phyloP scores from a whole-genome alignment of 2,113 vertebrate species.

The Tupaia chinensis region DNA sequence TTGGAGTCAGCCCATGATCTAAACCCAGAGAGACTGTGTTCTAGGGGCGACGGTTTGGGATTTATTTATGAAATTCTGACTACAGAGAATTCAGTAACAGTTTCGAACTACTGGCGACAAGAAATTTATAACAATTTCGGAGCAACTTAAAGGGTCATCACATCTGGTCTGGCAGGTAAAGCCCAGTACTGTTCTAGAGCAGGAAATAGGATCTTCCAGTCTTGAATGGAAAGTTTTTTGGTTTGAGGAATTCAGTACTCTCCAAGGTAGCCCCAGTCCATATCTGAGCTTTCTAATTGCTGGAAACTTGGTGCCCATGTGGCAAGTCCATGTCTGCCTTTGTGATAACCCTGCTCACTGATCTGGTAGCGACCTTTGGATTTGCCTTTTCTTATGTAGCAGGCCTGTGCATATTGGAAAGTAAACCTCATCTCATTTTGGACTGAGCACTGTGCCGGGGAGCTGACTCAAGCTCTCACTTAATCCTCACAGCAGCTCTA shows the following conservation, averaged over 20 bases:
- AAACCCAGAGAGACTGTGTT: not conserved
- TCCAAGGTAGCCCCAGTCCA: not conserved
- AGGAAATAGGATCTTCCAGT: not conserved
- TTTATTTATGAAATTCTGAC: not conserved
- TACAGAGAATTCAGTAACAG: not conserved
- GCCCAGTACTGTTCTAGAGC: not conserved
- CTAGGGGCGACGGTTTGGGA: not conserved
- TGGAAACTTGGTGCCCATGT: not conserved
- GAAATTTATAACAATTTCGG: not conserved
- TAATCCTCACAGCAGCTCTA: rapidly evolving
- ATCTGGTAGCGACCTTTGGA: not conserved
- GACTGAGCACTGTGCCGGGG: rapidly evolving
- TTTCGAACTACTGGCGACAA: not conserved
- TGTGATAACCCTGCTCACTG: not conserved
- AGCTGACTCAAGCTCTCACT: rapidly evolving
- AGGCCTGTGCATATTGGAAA: rapidly evolving
- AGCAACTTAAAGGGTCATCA: not conserved
- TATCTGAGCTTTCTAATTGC: not conserved
- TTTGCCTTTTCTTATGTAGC: rapidly evolving
- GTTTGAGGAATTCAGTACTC: not conserved
- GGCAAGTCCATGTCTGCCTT: not conserved
- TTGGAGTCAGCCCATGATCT: not conserved
- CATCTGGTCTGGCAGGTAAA: not conserved
- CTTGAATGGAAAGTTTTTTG: rapidly evolving
- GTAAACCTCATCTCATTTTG: rapidly evolving